A percentile compares a stretch with the other conserved stretches of the same genome.
Evolutionary conservation across 2,113 vertebrate species (phyloP).

Genomic region (Trichechus manatus): DNA sequence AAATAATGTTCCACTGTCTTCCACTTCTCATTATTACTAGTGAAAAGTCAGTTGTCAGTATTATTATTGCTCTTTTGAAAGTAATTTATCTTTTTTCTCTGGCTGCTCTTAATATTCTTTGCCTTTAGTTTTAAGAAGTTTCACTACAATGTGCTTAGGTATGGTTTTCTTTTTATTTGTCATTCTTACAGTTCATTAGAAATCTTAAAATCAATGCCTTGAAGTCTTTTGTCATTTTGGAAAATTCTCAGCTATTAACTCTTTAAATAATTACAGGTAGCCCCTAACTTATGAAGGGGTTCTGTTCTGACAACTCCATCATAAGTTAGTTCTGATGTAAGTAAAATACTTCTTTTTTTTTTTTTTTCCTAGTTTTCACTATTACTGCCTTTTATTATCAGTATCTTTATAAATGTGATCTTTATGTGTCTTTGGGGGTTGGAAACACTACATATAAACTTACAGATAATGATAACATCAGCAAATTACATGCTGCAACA

Average conservation of each 20-base stretch:
- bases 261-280: conserved; percentile 26
- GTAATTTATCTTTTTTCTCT: neutral
- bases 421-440: too few relatives aligned
- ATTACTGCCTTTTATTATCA: too few relatives aligned
- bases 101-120: conserved; percentile 51
- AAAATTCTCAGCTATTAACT: conserved; percentile 54
- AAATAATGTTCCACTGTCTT: neutral
- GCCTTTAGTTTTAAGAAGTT: conserved; percentile 1
- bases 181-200: neutral
- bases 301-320: neutral
- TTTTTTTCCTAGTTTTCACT: too few relatives aligned
- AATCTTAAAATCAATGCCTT: conserved; percentile 28
- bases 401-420: too few relatives aligned
- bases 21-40: neutral
- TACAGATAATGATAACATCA: too few relatives aligned
- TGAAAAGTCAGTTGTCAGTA: neutral
- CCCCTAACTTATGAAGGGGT: too few relatives aligned
- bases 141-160: neutral
- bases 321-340: neutral
- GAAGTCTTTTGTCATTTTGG: neutral
- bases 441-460: too few relatives aligned
- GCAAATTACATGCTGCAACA: too few relatives aligned
- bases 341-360: neutral
- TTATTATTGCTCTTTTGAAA: conserved; percentile 32
- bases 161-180: conserved; percentile 33